Evolutionary conservation across 2,797 vertebrate genomes (phyloP).

Genomic region (Craterocephalus amniculus): DNA sequence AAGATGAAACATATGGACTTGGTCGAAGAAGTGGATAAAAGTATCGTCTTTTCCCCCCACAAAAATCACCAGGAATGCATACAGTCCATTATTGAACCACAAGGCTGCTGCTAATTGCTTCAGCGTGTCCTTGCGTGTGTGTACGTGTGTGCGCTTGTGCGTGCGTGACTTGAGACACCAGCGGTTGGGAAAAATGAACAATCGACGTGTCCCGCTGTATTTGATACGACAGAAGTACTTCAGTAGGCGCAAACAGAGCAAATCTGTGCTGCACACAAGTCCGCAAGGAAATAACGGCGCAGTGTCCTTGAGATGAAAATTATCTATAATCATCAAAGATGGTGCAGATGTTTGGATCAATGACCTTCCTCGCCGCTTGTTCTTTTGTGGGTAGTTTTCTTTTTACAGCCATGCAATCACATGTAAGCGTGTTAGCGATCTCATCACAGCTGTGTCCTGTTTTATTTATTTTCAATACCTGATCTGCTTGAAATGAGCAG

Average conservation of each 20-base stretch:
- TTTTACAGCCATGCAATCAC: neutral
- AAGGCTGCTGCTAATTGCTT: constrained; percentile 80
- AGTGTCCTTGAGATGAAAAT: constrained; percentile 28
- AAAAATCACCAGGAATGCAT: constrained; percentile 73
- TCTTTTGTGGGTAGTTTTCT: neutral
- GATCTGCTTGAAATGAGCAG: neutral
- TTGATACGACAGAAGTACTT: constrained; percentile 43
- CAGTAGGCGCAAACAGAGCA: constrained; percentile 3
- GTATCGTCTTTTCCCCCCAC: constrained; percentile 65
- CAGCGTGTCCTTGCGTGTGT: constrained; percentile 65
- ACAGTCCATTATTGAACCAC: constrained; percentile 75
- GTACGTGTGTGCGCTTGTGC: constrained; percentile 44
- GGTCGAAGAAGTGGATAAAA: constrained; percentile 61
- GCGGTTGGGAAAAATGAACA: constrained; percentile 67
- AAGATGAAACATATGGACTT: constrained; percentile 66
- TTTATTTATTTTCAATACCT: neutral
- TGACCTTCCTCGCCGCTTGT: neutral
- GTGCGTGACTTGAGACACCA: constrained; percentile 49
- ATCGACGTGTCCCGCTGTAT: constrained; percentile 61
- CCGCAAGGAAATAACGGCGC: constrained; percentile 34
- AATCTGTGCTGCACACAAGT: constrained; percentile 21
- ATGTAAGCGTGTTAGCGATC: neutral
- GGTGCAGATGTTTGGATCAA: neutral
- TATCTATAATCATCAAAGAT: constrained; percentile 2
- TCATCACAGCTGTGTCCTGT: neutral